Conservation (phyloP, 2,888 invertebrate genomes). For the Stictocephala bisonia region DNA sequence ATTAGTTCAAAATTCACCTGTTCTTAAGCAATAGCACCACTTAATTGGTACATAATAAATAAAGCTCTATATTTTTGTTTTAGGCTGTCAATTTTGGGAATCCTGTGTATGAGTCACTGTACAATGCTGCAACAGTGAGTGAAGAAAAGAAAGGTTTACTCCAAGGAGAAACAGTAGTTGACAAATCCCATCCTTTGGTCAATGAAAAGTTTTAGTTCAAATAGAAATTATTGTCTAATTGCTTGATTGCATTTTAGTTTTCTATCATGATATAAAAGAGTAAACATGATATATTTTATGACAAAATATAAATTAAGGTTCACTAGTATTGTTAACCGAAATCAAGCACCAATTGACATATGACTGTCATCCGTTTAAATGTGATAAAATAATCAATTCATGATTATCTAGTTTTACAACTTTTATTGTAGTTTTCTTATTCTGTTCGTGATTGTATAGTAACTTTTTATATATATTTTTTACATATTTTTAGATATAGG, state of each 20-base stretch:
- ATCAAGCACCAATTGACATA: slow-evolving; percentile 29
- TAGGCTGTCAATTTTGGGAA: slow-evolving; percentile 83
- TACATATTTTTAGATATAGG: no score
- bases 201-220: slow-evolving; percentile 35
- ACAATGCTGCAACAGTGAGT: slow-evolving; percentile 66
- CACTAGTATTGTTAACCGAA: slow-evolving; percentile 2
- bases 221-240: slow-evolving; percentile 6
- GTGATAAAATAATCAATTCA: slow-evolving; percentile 40
- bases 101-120: slow-evolving; percentile 88
- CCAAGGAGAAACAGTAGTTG: slow-evolving; percentile 54
- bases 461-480: no score
- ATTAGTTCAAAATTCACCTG: neutral
- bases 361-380: slow-evolving; percentile 24
- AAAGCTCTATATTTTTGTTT: slow-evolving; percentile 54
- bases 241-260: no score
- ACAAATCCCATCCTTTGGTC: slow-evolving; percentile 48
- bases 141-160: slow-evolving; percentile 65
- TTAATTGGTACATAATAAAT: neutral
- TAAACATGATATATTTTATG: slow-evolving; percentile 26
- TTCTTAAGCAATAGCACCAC: neutral
- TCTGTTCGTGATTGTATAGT: no score
- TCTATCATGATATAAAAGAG: no score
- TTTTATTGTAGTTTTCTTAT: no score
- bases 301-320: slow-evolving; percentile 16
- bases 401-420: slow-evolving; percentile 14